These are phyloP conservation scores for Chironomus riparius DNA, from an alignment of 2,888 invertebrate species.

Conservation along the genomic window DNA sequence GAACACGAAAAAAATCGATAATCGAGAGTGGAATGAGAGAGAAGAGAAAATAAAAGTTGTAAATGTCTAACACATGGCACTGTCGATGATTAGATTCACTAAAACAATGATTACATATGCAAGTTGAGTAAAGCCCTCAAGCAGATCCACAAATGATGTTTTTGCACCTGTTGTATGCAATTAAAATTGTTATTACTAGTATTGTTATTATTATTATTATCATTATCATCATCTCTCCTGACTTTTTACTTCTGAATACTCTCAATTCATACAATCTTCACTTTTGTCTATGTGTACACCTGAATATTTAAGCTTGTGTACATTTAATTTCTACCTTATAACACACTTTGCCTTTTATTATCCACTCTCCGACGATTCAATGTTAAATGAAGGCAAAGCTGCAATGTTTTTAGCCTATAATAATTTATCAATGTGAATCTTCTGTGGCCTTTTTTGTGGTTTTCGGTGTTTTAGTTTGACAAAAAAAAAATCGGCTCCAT, in stretches of 20 bases:
- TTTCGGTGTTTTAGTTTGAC: not conserved
- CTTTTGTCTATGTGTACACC: not conserved
- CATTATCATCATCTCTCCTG: not conserved
- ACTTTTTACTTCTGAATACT: not conserved
- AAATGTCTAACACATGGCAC: conserved; percentile 24
- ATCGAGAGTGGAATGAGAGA: not conserved
- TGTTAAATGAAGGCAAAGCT: not conserved
- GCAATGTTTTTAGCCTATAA: not conserved
- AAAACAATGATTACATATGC: conserved; percentile 15
- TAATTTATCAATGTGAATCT: conserved; percentile 3
- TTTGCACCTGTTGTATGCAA: conserved; percentile 27
- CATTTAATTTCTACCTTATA: not conserved
- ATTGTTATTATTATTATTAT: conserved; percentile 8
- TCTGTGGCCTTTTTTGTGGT: not conserved
- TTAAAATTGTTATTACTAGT: conserved; percentile 25
- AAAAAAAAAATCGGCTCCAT: too few species aligned
- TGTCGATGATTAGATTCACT: conserved; percentile 19
- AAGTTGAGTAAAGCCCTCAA: not conserved
- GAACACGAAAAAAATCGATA: not conserved
- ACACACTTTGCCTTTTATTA: not conserved
- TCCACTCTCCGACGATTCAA: not conserved
- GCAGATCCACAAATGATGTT: conserved; percentile 22
- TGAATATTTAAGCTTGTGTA: not conserved
- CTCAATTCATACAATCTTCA: not conserved
- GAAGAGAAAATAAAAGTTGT: not conserved